These are phyloP conservation scores for Columba guinea DNA, from an alignment of 2,797 vertebrate genomes.

Conservation along the genomic window DNA sequence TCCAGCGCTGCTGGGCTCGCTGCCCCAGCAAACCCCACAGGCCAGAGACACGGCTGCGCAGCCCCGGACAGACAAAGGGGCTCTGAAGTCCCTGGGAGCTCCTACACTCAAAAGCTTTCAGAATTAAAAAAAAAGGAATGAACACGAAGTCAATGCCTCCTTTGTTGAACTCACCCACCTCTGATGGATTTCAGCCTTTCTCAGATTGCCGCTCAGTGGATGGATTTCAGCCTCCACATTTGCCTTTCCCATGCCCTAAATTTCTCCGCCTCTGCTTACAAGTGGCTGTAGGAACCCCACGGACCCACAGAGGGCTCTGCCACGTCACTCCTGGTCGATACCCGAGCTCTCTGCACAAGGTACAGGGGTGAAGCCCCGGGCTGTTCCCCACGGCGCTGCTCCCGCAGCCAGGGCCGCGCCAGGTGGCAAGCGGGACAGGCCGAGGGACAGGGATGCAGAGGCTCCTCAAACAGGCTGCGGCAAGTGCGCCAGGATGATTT, in stretches of 20 bases:
- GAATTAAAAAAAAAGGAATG: background rate
- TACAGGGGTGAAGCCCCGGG: fast-evolving
- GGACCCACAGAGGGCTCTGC: fast-evolving
- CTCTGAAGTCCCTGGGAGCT: background rate
- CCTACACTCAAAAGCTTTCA: background rate
- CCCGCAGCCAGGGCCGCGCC: fast-evolving
- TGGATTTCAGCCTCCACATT: background rate
- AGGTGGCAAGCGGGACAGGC: background rate
- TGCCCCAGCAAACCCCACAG: background rate
- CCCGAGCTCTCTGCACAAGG: fast-evolving
- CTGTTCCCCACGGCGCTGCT: background rate
- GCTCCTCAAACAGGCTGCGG: background rate
- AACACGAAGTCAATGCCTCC: background rate
- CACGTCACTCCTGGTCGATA: fast-evolving
- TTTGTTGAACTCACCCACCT: background rate
- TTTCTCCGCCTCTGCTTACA: background rate
- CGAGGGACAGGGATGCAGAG: background rate
- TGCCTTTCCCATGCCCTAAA: background rate
- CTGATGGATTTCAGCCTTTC: background rate
- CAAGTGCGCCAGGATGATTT: background rate
- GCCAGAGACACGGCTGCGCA: background rate
- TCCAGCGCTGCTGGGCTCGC: background rate
- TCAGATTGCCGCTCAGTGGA: background rate
- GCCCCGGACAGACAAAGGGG: background rate
- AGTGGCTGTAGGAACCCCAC: background rate